These are phyloP conservation scores for Danio choprae DNA, from an alignment of 2,797 vertebrate genomes.

Conservation along the genomic window DNA sequence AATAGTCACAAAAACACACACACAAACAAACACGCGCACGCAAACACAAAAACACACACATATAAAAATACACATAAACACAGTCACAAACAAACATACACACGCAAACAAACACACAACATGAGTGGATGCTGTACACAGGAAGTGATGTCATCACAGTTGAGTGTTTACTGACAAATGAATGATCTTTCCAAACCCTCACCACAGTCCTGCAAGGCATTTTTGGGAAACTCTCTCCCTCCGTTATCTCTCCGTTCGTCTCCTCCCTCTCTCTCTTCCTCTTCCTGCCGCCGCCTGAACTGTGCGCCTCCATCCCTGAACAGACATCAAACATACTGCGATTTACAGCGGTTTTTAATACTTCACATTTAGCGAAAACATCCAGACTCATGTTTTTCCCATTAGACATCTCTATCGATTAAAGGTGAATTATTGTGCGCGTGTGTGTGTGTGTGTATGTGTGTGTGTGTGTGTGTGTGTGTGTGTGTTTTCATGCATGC, in stretches of 20 bases:
- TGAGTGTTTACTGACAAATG: not conserved
- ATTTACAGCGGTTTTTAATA: no score
- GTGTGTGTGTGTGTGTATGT: no score
- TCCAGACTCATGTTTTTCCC: not conserved
- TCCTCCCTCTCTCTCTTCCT: slow-evolving; percentile 85
- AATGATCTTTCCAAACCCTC: slow-evolving; percentile 58
- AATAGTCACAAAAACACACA: no score
- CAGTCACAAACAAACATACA: no score
- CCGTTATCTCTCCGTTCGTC: slow-evolving; percentile 77
- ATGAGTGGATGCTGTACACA: not conserved
- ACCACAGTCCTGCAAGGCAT: slow-evolving; percentile 77
- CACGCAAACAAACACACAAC: no score
- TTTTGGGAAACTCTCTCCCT: slow-evolving; percentile 78
- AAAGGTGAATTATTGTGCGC: not conserved
- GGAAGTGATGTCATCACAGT: not conserved
- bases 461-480: not conserved
- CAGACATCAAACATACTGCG: not conserved
- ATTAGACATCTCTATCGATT: not conserved
- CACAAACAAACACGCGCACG: no score
- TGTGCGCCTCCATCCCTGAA: slow-evolving; percentile 78
- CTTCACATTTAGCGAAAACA: not conserved
- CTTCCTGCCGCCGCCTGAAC: slow-evolving; percentile 79
- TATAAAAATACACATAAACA: no score
- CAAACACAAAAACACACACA: no score
- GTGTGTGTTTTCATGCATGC: no score